Evolutionary conservation across 2,797 vertebrate genomes (phyloP).

Genomic region (Cuculus canorus): DNA sequence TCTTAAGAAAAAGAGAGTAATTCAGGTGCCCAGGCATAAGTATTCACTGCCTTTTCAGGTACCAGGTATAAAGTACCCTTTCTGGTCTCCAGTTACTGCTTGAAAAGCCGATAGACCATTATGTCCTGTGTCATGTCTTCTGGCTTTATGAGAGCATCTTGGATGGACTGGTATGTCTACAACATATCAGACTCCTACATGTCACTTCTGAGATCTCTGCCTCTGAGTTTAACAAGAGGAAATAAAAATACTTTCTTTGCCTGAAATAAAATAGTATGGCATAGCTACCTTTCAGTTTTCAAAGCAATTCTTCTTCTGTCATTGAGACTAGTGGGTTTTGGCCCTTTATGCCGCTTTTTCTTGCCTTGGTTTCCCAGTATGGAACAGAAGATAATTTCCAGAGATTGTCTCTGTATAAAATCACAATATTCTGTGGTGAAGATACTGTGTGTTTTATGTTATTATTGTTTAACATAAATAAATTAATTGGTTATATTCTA

Average conservation of each 20-base stretch:
- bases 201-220: not conserved
- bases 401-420: not conserved
- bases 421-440: not conserved
- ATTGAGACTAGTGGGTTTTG: not conserved
- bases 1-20: not conserved
- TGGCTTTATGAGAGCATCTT: not conserved
- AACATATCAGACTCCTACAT: not conserved
- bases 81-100: not conserved
- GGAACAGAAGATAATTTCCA: not conserved
- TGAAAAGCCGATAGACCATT: not conserved
- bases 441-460: accelerated
- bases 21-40: too few relatives aligned
- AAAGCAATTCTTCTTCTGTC: not conserved
- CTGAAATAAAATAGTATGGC: accelerated
- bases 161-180: not conserved
- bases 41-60: not conserved
- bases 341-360: not conserved
- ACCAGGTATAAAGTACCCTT: not conserved
- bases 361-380: not conserved
- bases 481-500: not conserved
- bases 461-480: not conserved
- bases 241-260: not conserved
- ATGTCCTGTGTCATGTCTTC: not conserved
- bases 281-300: not conserved
- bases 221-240: not conserved